phyloP scores from a whole-genome alignment of 2,797 vertebrate genomes.

The Trichosurus vulpecula region DNA sequence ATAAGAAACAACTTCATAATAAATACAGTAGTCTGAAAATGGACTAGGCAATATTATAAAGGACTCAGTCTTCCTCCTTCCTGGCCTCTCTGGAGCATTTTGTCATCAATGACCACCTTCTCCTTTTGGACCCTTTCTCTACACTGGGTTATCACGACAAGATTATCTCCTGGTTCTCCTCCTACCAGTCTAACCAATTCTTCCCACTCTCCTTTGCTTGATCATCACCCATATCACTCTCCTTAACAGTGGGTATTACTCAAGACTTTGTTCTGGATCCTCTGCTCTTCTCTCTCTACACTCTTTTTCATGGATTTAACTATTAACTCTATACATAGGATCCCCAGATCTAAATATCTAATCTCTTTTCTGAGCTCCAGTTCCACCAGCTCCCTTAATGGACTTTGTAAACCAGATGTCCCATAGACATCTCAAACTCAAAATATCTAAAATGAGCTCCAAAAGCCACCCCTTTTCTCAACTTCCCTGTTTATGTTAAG shows the following conservation, averaged over 20 bases:
- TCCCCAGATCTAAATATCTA: background rate
- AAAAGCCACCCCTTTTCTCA: background rate
- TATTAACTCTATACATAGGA: background rate
- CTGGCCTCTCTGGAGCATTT: background rate
- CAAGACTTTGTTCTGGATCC: background rate
- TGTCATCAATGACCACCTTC: background rate
- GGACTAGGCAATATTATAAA: background rate
- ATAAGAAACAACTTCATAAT: constrained; percentile 32
- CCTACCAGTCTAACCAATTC: background rate
- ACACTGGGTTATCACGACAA: background rate
- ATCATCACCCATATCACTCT: background rate
- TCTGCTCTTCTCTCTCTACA: background rate
- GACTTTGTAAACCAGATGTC: background rate
- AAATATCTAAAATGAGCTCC: background rate
- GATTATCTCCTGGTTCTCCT: background rate
- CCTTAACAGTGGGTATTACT: background rate
- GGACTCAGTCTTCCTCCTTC: background rate
- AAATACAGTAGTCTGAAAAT: background rate
- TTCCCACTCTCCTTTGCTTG: background rate
- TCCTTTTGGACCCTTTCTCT: background rate
- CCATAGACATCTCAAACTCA: background rate
- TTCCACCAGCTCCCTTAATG: background rate
- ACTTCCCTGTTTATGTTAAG: background rate
- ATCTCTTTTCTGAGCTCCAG: background rate
- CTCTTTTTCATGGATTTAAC: background rate